Evolutionary conservation across 1,140 invertebrate species (phyloP), one percentile per base, ranked within the genome.

Genomic region (Diorhabda carinulata): DNA sequence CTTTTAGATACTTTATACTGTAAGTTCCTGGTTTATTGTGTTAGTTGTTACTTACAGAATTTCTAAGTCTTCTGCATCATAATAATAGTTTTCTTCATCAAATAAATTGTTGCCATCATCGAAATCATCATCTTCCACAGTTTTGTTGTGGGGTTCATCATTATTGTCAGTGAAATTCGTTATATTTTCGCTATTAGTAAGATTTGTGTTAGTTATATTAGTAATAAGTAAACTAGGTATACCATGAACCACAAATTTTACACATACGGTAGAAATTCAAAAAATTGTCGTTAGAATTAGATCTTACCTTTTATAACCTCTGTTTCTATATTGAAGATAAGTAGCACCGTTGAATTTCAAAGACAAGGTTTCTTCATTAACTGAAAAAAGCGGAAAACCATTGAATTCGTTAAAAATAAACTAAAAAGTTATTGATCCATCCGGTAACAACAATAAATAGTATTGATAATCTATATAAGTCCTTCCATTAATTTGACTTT

Each of bases 291-390:
- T 3, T n/a, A 4, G 45, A 4, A 25, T 66, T 57, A 68, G 57
- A 64, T 67, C 63, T 76, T 78, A 81, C 79, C 77, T 78, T 78
- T 72, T 80, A 61, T 78, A 77, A 47, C 78, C 78, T 56, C 74
- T 74, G 64, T 79, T 75, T 69, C 73, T 75, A 64, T 79, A 81
- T 68, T 80, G 79, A 9, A 81, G 67, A 70, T 75, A 79, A 42
- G 77, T 81, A 45, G 69, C 67, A 66, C 80, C 80, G 61, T 65
- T 77, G 66, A 81, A 81, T 76, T 80, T 81, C 43, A 81, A 66
- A 5, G 80, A 67, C 8, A 65, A 64, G 25, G 64, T 72, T 56
- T 79, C 75, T 40, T 77, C 73, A 72, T 73, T 66, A 5, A 66
- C 77, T 77, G 63, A 71, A 68, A 68, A 52, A 25, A 25, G 25